phyloP scores from a whole-genome alignment of 2,888 invertebrate genomes.

The Liposcelis brunnea region DNA sequence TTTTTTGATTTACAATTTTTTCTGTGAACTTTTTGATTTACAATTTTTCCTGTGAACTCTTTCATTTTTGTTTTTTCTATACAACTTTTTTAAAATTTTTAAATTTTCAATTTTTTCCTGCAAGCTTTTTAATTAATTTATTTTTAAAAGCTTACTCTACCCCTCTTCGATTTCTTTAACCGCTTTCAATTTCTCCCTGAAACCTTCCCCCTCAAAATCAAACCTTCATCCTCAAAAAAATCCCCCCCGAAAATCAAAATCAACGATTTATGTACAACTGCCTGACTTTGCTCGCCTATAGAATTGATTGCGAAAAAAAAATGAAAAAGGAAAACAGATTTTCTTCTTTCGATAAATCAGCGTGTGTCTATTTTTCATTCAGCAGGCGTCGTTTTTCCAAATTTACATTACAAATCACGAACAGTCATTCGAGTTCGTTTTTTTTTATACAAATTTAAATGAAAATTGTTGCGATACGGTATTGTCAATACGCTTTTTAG shows the following conservation, averaged over 20 bases:
- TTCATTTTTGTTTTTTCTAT: no score
- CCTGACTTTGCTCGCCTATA: no score
- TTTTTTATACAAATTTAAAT: slow-evolving; percentile 10
- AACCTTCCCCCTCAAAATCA: no score
- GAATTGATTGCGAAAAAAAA: neutral
- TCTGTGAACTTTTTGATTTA: no score
- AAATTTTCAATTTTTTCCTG: no score
- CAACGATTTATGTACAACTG: neutral
- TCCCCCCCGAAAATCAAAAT: slow-evolving; percentile 1
- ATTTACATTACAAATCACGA: slow-evolving; percentile 10
- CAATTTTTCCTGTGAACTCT: no score
- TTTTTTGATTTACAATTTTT: no score
- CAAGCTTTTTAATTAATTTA: no score
- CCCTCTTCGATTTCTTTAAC: no score
- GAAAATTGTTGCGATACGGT: slow-evolving; percentile 9
- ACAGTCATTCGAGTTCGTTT: slow-evolving; percentile 7
- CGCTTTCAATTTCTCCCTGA: no score
- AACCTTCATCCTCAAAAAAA: neutral
- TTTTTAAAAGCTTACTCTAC: no score
- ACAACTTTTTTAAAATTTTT: no score
- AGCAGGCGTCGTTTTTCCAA: slow-evolving; percentile 7
- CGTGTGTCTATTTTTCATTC: slow-evolving; percentile 9
- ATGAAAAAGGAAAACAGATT: slow-evolving; percentile 4
- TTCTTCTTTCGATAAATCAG: slow-evolving; percentile 5
- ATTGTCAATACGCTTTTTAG: slow-evolving; percentile 2